Evolutionary conservation across 37 sponge, comb jelly and placozoan genomes (phyloP).

Genomic region (Crambe crambe): DNA sequence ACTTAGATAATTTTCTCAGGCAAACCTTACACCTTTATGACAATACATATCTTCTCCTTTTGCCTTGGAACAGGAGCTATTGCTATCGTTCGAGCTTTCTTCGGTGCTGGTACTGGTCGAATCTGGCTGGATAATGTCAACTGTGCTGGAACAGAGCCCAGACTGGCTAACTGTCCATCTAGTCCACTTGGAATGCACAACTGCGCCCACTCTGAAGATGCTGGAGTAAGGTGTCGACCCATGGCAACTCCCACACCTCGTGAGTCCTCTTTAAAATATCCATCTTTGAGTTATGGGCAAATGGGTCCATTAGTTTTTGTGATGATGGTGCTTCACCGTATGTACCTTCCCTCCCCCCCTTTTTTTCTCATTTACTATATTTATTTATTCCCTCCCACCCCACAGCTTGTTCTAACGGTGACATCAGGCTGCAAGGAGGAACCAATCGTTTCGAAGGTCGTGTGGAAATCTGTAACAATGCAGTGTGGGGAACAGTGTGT

Average conservation of each 20-base stretch:
- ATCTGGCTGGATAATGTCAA: constrained; percentile 13
- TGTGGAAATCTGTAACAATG: not conserved
- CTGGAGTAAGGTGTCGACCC: not conserved
- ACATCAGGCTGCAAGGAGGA: not conserved
- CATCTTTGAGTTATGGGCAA: too few relatives aligned
- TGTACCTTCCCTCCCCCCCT: too few relatives aligned
- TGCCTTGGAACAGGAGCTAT: constrained; percentile 2
- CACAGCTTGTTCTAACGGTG: not conserved
- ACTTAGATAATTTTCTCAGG: too few relatives aligned
- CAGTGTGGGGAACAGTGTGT: not conserved
- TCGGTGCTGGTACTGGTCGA: not conserved
- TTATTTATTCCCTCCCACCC: too few relatives aligned
- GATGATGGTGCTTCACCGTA: too few relatives aligned
- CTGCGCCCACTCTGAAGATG: not conserved
- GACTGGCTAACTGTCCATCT: not conserved
- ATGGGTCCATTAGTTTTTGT: too few relatives aligned
- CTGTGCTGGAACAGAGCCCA: not conserved
- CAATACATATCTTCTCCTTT: too few relatives aligned
- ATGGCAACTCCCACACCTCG: not conserved
- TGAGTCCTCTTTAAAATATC: too few relatives aligned
- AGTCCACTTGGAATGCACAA: not conserved
- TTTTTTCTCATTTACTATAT: too few relatives aligned
- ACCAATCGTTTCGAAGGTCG: not conserved
- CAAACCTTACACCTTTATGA: too few relatives aligned
- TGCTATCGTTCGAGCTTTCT: not conserved